A percentile compares a stretch with the other conserved stretches of the same genome.
These are phyloP conservation scores for Cosmorhoe ocellata DNA, from an alignment of 2,888 invertebrate genomes.

Conservation along the genomic window DNA sequence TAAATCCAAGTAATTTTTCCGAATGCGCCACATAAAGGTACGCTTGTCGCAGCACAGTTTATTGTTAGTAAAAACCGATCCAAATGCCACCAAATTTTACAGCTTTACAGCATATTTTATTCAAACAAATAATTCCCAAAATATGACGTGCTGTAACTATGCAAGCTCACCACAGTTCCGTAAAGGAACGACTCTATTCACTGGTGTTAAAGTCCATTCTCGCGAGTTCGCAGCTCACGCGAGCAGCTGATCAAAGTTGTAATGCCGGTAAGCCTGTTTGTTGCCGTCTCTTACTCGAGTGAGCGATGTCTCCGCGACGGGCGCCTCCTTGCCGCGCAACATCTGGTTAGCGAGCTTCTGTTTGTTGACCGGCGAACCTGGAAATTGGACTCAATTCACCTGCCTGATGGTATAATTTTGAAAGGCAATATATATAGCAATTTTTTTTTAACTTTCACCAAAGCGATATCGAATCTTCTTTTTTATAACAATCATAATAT, in stretches of 20 bases:
- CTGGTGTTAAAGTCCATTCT: conserved; percentile 21
- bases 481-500: too few relatives aligned
- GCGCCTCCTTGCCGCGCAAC: conserved; percentile 85
- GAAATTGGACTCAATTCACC: conserved; percentile 56
- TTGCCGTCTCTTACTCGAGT: conserved; percentile 87
- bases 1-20: not conserved
- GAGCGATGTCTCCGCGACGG: conserved; percentile 89
- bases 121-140: too few relatives aligned
- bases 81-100: too few relatives aligned
- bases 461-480: too few relatives aligned
- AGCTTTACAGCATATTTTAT: too few relatives aligned
- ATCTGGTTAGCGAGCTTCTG: conserved; percentile 90
- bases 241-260: conserved; percentile 64
- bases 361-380: conserved; percentile 92
- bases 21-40: conserved; percentile 1
- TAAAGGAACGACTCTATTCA: conserved; percentile 10
- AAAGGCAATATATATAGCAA: conserved; percentile 9
- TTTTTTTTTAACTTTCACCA: conserved; percentile 1
- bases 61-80: too few relatives aligned
- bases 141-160: not conserved
- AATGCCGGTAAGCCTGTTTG: conserved; percentile 53
- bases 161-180: conserved; percentile 10
- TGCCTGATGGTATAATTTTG: conserved; percentile 51
- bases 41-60: too few relatives aligned
- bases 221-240: conserved; percentile 49